Base-by-base conservation (phyloP, 2,797 vertebrate genomes). In the Lateolabrax maculatus region DNA sequence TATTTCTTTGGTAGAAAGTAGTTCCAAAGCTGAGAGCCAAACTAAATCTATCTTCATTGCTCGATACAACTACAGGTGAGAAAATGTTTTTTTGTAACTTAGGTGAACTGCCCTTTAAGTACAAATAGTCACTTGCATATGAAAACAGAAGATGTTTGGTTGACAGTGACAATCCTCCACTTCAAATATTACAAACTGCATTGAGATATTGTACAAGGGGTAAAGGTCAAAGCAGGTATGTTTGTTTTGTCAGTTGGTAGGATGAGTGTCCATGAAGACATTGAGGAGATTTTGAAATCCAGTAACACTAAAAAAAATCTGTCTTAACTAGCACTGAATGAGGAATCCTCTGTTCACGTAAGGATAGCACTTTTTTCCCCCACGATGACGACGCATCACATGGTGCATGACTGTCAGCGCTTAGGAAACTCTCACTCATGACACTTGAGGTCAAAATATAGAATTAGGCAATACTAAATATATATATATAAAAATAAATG, bases 221-320 rank as follows among this genome's bases (percentile, higher is more conserved):
- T 49, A 36, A 74, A 43, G 15, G 43, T 73, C 76, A 71, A 64
- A 68, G 3, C 11, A 37, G 53, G 39, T 5, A 39, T 8, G 15
- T 44, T 39, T 43, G 36, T 21, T 48, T 60, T 46, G 6, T 39
- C 16, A 5, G 10, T 51, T 64, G 34, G 12, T 69, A 72, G 41
- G 52, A 67, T 56, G 43, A 68, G 46, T 75, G n/a, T 71, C 53
- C 31, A 18, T 56, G 13, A 41, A 39, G 37, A 68, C 52, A 21
- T 5, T 31, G 11, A 43, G 9, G 43, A 9, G 19, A 76, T 79
- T 73, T 41, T 65, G 9, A 76, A 67, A 61, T 64, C 25, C 23
- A 9, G 69, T 43, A 71, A 88, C 13, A 43, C 23, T 52, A 19
- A 41, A 66, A 41, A 66, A 81, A 29, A 77, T 79, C 52, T 63